Conservation (phyloP, 2,113 vertebrate species). For the Thunnus thynnus region DNA sequence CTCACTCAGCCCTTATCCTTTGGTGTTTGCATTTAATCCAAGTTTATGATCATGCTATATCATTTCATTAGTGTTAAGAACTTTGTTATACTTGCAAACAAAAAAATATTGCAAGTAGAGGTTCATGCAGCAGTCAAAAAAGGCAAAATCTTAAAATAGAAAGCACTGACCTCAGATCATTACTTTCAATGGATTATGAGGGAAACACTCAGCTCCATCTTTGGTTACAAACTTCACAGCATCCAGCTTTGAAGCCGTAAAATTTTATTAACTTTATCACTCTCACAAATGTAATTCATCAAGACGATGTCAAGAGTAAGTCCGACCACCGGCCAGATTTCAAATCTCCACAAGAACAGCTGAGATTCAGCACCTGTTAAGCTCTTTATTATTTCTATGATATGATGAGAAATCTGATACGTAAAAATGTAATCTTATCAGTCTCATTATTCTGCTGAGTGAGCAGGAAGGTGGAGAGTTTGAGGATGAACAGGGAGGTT, state of each 20-base stretch:
- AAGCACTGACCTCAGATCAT: neutral
- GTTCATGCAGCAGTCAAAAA: neutral
- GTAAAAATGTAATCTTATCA: slow-evolving; percentile 57
- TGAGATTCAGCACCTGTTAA: slow-evolving; percentile 60
- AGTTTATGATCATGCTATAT: neutral
- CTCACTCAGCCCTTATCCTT: neutral
- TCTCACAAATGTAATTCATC: slow-evolving; percentile 41
- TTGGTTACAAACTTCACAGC: slow-evolving; percentile 51
- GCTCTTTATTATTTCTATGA: slow-evolving; percentile 37
- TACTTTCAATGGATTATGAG: slow-evolving; percentile 4
- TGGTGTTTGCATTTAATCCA: neutral
- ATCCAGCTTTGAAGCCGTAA: slow-evolving; percentile 27
- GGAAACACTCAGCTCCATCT: slow-evolving; percentile 32
- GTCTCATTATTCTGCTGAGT: slow-evolving; percentile 63
- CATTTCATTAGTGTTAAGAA: neutral
- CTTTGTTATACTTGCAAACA: too few species aligned
- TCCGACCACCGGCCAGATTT: slow-evolving; percentile 42
- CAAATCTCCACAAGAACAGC: slow-evolving; percentile 22
- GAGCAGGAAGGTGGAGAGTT: slow-evolving; percentile 21
- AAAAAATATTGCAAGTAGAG: neutral
- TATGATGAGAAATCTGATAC: slow-evolving; percentile 59
- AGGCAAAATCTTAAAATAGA: neutral
- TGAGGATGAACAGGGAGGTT: slow-evolving; percentile 51
- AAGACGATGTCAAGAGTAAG: neutral
- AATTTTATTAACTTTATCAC: slow-evolving; percentile 50